Conservation (phyloP, 64 coral and sea anemone genomes). For the Trachythela sp. region DNA sequence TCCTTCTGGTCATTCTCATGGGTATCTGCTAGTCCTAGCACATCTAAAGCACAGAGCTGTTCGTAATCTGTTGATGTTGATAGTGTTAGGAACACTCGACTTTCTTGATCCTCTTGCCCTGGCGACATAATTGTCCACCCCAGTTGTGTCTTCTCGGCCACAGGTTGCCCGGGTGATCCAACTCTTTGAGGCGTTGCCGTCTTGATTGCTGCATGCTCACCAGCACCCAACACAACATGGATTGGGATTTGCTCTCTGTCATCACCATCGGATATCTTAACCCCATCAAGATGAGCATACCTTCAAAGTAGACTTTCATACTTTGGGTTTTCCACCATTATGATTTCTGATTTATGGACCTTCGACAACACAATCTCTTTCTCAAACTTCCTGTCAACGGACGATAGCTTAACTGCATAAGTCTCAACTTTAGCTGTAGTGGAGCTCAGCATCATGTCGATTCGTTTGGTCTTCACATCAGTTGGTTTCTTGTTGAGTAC, state of each 20-base stretch:
- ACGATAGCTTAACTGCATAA: background rate
- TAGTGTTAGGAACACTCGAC: background rate
- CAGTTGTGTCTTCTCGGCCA: background rate
- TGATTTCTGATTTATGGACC: background rate
- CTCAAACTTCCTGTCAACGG: background rate
- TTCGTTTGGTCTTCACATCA: slow-evolving; percentile 6
- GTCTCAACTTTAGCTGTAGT: no score
- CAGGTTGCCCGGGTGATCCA: background rate
- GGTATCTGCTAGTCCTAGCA: background rate
- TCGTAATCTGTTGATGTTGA: background rate
- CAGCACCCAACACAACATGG: background rate
- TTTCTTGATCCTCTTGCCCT: background rate
- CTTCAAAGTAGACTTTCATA: background rate
- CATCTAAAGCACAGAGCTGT: background rate
- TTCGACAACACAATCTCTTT: background rate
- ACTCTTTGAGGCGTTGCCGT: background rate
- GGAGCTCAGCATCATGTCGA: slow-evolving; percentile 42
- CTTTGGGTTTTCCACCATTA: background rate
- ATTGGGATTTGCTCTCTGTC: background rate
- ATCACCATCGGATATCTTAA: background rate
- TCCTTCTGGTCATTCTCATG: background rate
- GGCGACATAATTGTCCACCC: background rate
- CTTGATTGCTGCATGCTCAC: background rate
- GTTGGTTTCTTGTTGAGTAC: slow-evolving; percentile 7
- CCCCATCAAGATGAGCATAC: background rate